Evolutionary conservation across 1,140 invertebrate genomes (phyloP), one percentile per base, ranked within the genome.

Genomic region (Venturia canescens): DNA sequence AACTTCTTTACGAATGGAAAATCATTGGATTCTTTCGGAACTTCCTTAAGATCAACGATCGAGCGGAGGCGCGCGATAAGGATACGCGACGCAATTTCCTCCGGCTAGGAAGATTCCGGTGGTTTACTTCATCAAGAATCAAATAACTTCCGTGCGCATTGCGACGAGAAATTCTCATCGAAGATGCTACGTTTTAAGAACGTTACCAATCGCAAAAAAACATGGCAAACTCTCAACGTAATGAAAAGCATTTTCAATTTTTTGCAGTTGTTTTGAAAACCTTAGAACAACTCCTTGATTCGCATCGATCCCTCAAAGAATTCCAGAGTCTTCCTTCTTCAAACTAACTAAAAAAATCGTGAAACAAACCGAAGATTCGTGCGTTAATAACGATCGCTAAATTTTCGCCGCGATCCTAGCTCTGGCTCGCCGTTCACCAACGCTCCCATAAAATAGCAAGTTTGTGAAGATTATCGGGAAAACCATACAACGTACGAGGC

Each of bases 11-110:
- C 60, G 11, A 23, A 26, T 23, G 60, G 60, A 26, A 63, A 63
- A 63, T 63, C n/a, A 27, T 63, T 63, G 7, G 60, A 26, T 23
- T 63, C 60, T 53, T 21, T 21, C n/a, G 50, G 18, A 53, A 7
- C 50, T 21, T 6, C 11, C 60, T 63, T 63, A 27, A 6, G 60
- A 63, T 26, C 1, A 63, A 18, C 11, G 11, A 13, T 2, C 9
- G 23, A 27, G 21, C 9, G 11, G 15, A 53, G 50, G n/a, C 50
- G n/a, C 60, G n/a, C 23, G 7, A 11, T 11, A 23, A 27, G 60
- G 60, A 63, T 26, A 63, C 13, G 60, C 60, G 6, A 23, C 11
- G 26, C 60, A 63, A 63, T 63, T 63, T 63, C 60, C 60, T 63
- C 13, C 23, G 60, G 26, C 60, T 63, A 23, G 6, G 60, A 63